These are phyloP conservation scores for Rosalia funebris DNA, from an alignment of 2,888 invertebrate species.

Conservation along the genomic window DNA sequence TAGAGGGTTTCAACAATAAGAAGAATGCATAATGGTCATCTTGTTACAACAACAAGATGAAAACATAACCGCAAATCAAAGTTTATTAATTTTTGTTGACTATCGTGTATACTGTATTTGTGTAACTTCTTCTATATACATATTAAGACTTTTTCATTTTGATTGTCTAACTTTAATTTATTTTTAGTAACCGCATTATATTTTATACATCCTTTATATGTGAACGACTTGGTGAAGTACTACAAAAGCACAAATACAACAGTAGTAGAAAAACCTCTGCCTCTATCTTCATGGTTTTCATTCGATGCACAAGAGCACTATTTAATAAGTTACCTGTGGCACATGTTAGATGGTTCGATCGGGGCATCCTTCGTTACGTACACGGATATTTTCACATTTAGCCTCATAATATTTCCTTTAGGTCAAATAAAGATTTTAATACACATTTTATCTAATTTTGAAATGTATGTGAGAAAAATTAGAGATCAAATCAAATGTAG, in stretches of 20 bases:
- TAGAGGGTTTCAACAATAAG: no score
- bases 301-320: constrained; percentile 43
- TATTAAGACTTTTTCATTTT: no score
- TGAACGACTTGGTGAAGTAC: constrained; percentile 28
- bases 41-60: no score
- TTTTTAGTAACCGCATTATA: constrained; percentile 36
- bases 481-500: constrained; percentile 22
- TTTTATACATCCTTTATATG: constrained; percentile 36
- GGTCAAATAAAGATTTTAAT: constrained; percentile 43
- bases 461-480: constrained; percentile 30
- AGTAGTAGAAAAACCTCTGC: constrained; percentile 34
- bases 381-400: constrained; percentile 44
- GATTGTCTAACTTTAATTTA: no score
- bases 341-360: constrained; percentile 37
- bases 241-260: constrained; percentile 30
- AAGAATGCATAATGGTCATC: no score
- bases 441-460: constrained; percentile 40
- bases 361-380: constrained; percentile 45
- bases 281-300: constrained; percentile 45
- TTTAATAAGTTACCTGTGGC: constrained; percentile 37
- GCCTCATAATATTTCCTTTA: constrained; percentile 43
- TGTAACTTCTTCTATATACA: no score
- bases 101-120: no score
- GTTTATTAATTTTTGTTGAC: no score
- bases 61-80: no score